These are phyloP conservation scores for Orycteropus afer DNA, from an alignment of 2,113 vertebrate genomes.

Conservation along the genomic window DNA sequence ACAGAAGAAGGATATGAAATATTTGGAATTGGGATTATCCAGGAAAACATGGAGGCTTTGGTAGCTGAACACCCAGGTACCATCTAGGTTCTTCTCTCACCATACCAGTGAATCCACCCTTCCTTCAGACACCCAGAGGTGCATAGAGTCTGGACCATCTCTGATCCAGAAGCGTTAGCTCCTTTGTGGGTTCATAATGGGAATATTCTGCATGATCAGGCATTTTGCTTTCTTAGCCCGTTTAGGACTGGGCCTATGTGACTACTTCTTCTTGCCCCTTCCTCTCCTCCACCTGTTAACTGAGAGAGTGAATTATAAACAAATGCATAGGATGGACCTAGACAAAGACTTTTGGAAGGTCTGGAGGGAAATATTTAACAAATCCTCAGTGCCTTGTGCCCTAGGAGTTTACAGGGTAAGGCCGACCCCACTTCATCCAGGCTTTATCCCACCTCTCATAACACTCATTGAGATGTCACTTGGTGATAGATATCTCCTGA, in stretches of 20 bases:
- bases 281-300: not conserved
- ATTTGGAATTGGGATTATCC: not conserved
- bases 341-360: not conserved
- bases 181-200: not conserved
- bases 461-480: no score
- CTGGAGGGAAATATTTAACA: not conserved
- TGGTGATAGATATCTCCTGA: not conserved
- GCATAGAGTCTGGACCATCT: not conserved
- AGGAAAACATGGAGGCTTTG: not conserved
- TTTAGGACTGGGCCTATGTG: not conserved
- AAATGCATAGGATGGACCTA: not conserved
- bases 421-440: not conserved
- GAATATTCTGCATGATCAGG: not conserved
- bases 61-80: not conserved
- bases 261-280: not conserved
- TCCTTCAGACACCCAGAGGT: rapidly evolving
- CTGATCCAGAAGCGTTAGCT: not conserved
- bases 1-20: not conserved
- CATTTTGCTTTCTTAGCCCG: not conserved
- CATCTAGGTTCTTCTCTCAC: not conserved
- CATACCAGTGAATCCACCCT: not conserved
- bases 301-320: not conserved
- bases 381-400: not conserved
- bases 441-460: not conserved
- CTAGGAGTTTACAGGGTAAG: not conserved